Evolutionary conservation across 2,888 invertebrate species (phyloP), one percentile per base, ranked within the genome.

Genomic region (Incurvaria masculella): DNA sequence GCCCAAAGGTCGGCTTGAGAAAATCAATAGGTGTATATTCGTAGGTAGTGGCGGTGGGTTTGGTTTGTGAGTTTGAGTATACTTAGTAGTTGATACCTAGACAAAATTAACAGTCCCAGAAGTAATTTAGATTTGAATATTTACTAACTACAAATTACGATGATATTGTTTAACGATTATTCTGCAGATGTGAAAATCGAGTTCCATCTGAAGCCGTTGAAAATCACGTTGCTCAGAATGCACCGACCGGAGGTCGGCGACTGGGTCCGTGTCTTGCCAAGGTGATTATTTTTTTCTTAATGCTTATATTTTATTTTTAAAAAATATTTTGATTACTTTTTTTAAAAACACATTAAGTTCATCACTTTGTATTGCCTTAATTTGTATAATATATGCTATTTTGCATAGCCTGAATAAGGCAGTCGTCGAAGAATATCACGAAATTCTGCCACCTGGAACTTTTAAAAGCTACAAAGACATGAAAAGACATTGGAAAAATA

Each of bases 401-500:
- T 46, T 18, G 61, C 64, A 48, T 54, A 74, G 75, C 54, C 60
- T 76, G 39, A 70, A 72, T 52, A 72, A 72, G 57, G 76, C 74
- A 16, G 56, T 62, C 1, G 55, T 75, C 14, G 69, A 72, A 53
- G 68, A 72, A 18, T 57, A 55, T 52, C 57, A 52, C 44, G 63
- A 66, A 23, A 46, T 50, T 4, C 53, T 72, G 44, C 69, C 72
- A 49, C 53, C 56, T 2, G 65, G 66, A 26, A 64, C 59, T 53
- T 79, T 80, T 54, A 70, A 65, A 51, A 63, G 60, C 38, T 79
- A 74, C 53, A 74, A 75, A 56, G 79, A 80, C 56, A 59, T 80
- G 53, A 69, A 74, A 51, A 70, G 79, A 26, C 79, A 80, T 53
- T 80, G 80, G 80, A 80, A 80, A 63, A 80, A 80, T 58, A 79